phyloP scores from a whole-genome alignment of 2,797 vertebrate species.

The Salarias fasciatus region DNA sequence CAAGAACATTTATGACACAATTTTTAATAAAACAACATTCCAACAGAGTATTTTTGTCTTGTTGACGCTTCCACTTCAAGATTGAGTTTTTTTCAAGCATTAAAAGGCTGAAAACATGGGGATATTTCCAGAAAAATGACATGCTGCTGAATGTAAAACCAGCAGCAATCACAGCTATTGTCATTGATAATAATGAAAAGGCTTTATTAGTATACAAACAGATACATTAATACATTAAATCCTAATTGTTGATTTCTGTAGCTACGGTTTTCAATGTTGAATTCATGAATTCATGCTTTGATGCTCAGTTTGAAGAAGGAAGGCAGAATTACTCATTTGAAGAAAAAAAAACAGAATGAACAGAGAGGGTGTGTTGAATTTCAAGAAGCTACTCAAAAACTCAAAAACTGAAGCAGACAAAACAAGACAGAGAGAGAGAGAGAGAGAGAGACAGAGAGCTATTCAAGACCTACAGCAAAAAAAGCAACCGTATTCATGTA shows the following conservation, averaged over 20 bases:
- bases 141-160: neutral
- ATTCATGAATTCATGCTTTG: slow-evolving; percentile 7
- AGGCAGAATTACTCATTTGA: slow-evolving; percentile 40
- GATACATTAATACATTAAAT: neutral
- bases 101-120: neutral
- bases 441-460: too few species aligned
- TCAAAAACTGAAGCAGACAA: too few species aligned
- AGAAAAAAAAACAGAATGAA: slow-evolving; percentile 32
- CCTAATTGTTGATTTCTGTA: neutral
- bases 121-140: neutral
- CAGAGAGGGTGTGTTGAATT: slow-evolving; percentile 44
- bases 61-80: neutral
- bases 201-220: neutral
- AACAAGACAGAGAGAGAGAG: slow-evolving; percentile 17
- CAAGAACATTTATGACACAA: too few species aligned
- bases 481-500: slow-evolving; percentile 22
- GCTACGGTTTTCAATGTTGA: slow-evolving; percentile 12
- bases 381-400: slow-evolving; percentile 28
- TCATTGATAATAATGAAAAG: neutral
- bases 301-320: slow-evolving; percentile 20
- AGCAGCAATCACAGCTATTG: neutral
- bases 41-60: neutral
- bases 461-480: slow-evolving; percentile 33
- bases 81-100: too few species aligned
- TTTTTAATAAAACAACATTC: too few species aligned